A percentile compares a stretch with the other conserved stretches of the same genome.
phyloP scores from a whole-genome alignment of 2,113 vertebrate genomes.

The Perccottus glenii region DNA sequence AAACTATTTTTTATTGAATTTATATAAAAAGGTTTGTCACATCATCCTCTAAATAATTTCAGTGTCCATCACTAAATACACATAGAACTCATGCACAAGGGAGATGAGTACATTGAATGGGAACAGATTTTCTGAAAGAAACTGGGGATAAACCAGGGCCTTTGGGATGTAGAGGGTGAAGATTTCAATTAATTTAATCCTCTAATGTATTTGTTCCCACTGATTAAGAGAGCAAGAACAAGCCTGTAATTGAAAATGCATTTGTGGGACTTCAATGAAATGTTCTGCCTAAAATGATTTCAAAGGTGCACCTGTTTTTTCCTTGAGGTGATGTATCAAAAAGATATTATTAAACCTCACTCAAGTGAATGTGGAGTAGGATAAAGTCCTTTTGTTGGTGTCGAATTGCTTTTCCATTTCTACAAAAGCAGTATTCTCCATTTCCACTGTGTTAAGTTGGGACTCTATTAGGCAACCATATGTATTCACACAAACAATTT shows the following conservation, averaged over 20 bases:
- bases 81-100: background rate
- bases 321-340: background rate
- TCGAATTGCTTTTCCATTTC: background rate
- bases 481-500: background rate
- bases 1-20: too few species aligned
- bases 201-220: background rate
- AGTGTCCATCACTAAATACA: too few species aligned
- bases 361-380: background rate
- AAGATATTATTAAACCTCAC: background rate
- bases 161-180: background rate
- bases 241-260: conserved; percentile 8
- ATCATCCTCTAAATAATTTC: too few species aligned
- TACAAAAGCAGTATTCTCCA: background rate
- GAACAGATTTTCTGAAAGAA: background rate
- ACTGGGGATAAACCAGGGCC: background rate
- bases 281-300: background rate
- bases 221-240: conserved; percentile 1
- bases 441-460: too few species aligned
- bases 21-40: too few species aligned
- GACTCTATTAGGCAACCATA: too few species aligned
- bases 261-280: background rate
- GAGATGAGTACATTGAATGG: background rate
- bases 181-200: background rate
- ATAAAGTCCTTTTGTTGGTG: too few species aligned
- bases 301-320: conserved; percentile 3